Percentiles rank a stretch among this genome's conserved stretches.
phyloP scores from a whole-genome alignment of 92 coral and sea anemone species.

The Porites divaricata region DNA sequence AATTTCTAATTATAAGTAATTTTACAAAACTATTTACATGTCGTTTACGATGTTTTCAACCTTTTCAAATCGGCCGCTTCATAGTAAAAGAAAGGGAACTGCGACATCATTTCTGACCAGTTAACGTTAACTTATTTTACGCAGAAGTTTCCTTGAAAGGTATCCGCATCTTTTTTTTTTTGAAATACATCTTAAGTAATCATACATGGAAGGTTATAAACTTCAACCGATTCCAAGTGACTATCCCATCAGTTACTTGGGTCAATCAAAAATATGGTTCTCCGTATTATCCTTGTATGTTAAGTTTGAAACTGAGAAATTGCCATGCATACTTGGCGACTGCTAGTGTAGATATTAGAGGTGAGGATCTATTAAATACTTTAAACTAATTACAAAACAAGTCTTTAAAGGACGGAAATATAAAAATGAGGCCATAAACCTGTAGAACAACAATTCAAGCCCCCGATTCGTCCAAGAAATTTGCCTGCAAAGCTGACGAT shows the following conservation, averaged over 20 bases:
- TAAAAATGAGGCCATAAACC: no score
- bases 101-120: no score
- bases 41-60: not conserved
- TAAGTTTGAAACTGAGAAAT: not conserved
- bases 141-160: no score
- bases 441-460: no score
- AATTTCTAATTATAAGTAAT: not conserved
- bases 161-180: no score
- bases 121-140: no score
- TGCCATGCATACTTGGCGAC: not conserved
- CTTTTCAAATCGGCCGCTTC: not conserved
- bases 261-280: not conserved
- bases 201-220: not conserved
- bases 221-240: not conserved
- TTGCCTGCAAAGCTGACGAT: no score
- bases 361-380: not conserved
- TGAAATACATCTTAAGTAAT: no score
- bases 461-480: no score
- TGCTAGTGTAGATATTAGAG: not conserved
- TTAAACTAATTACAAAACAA: slow-evolving; percentile 6
- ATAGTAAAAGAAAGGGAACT: no score
- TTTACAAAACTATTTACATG: not conserved
- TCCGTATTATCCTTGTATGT: not conserved
- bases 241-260: not conserved
- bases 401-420: not conserved